phyloP scores from a whole-genome alignment of 2,888 invertebrate species.

The Vanessa cardui region DNA sequence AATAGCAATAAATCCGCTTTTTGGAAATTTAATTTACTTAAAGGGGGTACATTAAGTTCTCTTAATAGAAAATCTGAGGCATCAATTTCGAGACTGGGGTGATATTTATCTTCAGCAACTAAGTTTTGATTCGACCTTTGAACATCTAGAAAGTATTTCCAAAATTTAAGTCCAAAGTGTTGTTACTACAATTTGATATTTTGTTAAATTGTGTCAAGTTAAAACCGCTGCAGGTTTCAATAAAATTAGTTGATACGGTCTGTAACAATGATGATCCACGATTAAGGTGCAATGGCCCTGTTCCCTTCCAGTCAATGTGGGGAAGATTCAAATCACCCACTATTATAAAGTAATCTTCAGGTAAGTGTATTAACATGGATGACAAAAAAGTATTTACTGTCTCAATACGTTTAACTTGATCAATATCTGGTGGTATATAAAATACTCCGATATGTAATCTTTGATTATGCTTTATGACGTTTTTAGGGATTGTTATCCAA shows the following conservation, averaged over 20 bases:
- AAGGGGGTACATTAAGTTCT: too few relatives aligned
- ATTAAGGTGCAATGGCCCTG: slow-evolving; percentile 4
- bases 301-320: not conserved
- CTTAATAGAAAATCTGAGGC: not conserved
- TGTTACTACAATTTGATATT: not conserved
- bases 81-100: not conserved
- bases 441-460: not conserved
- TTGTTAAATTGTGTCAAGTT: not conserved
- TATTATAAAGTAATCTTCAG: slow-evolving; percentile 7
- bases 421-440: slow-evolving; percentile 5
- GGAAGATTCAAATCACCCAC: not conserved
- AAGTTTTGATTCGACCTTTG: not conserved
- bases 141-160: slow-evolving; percentile 1
- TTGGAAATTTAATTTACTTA: too few relatives aligned
- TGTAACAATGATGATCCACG: slow-evolving; percentile 2
- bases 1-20: too few relatives aligned
- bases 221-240: not conserved
- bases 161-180: not conserved
- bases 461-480: not conserved
- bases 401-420: slow-evolving; percentile 1
- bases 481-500: not conserved
- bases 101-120: not conserved
- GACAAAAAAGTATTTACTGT: not conserved
- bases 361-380: not conserved
- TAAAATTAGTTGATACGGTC: not conserved